These are phyloP conservation scores for Epinotia demarniana DNA, from an alignment of 2,888 invertebrate species.

Conservation along the genomic window DNA sequence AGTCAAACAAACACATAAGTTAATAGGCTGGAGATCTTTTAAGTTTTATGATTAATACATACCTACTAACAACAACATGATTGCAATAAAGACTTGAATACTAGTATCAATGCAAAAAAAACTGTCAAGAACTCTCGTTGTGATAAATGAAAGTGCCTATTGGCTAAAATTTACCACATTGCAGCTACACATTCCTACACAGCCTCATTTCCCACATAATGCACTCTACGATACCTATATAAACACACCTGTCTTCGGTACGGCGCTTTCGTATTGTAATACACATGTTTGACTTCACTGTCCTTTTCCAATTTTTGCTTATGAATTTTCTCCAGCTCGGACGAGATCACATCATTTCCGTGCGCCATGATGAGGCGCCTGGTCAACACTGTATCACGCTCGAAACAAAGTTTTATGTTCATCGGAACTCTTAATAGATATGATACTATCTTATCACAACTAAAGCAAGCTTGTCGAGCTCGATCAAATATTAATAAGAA, in stretches of 20 bases:
- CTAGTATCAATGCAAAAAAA: too few species aligned
- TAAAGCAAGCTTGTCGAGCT: not conserved
- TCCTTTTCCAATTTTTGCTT: conserved; percentile 61
- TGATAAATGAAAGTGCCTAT: too few species aligned
- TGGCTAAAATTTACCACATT: not conserved
- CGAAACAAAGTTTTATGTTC: conserved; percentile 56
- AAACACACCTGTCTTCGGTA: conserved; percentile 75
- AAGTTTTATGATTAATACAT: too few species aligned
- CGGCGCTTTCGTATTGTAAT: conserved; percentile 54
- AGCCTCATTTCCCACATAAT: not conserved
- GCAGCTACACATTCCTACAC: not conserved
- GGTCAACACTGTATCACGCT: conserved; percentile 59
- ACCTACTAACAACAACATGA: too few species aligned
- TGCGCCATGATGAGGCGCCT: conserved; percentile 64
- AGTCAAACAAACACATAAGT: too few species aligned
- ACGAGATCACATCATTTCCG: conserved; percentile 49
- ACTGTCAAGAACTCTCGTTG: too few species aligned
- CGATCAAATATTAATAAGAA: conserved; percentile 22
- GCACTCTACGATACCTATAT: conserved; percentile 1
- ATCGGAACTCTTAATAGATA: conserved; percentile 45
- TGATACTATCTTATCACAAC: conserved; percentile 41
- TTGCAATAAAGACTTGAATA: too few species aligned
- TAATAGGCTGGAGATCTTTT: too few species aligned
- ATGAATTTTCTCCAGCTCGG: conserved; percentile 72
- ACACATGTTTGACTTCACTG: conserved; percentile 57